Conservation (phyloP, 2,888 invertebrate genomes). For the Eupithecia subumbrata region DNA sequence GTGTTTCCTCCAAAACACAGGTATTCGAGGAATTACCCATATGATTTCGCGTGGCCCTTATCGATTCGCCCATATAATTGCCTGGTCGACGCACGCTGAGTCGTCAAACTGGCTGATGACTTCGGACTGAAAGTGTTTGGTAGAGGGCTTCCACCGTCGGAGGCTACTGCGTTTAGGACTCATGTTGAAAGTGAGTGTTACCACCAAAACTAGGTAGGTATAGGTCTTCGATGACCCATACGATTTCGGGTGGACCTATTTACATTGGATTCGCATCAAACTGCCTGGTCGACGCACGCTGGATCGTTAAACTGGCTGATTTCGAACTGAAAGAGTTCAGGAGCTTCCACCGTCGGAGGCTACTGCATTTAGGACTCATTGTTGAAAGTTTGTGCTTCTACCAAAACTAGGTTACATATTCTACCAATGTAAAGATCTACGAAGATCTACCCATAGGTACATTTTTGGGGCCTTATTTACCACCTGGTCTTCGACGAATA, state of each 20-base stretch:
- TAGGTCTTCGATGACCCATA: conserved; percentile 28
- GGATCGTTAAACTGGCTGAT: conserved; percentile 97
- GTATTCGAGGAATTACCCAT: conserved; percentile 27
- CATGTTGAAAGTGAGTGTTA: conserved; percentile 87
- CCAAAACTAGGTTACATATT: conserved; percentile 27
- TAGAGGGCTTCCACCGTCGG: conserved; percentile 86
- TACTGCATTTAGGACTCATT: conserved; percentile 84
- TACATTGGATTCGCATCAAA: conserved; percentile 87
- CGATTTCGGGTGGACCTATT: too few relatives aligned
- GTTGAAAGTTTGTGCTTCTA: conserved; percentile 85
- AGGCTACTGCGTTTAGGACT: conserved; percentile 84
- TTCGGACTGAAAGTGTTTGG: conserved; percentile 96
- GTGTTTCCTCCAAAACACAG: conserved; percentile 39
- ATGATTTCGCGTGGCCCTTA: too few relatives aligned
- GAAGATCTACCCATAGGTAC: background rate
- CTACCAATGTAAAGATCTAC: conserved; percentile 28
- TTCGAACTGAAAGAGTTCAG: conserved; percentile 94
- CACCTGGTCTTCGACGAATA: background rate
- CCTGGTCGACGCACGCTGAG: conserved; percentile 97
- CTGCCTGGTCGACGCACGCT: conserved; percentile 96
- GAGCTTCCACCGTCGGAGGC: conserved; percentile 87
- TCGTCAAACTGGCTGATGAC: conserved; percentile 96
- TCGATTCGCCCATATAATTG: conserved; percentile 93
- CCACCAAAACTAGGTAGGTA: conserved; percentile 25
- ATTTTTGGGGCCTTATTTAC: background rate